These are phyloP conservation scores for Miniopterus natalensis DNA, from an alignment of 2,113 vertebrate genomes.

Conservation along the genomic window DNA sequence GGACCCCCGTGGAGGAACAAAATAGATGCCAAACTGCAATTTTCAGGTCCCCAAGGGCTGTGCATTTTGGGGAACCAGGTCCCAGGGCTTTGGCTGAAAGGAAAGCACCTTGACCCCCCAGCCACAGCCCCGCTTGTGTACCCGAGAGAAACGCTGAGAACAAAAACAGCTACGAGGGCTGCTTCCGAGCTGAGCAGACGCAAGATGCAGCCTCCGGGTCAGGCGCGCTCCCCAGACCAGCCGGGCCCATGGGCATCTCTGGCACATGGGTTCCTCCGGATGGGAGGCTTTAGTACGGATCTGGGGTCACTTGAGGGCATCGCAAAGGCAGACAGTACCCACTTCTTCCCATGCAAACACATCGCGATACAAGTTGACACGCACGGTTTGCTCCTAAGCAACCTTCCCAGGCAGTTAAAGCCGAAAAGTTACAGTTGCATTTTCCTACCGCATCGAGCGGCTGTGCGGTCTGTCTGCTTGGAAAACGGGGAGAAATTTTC, in stretches of 20 bases:
- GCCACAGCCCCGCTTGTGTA: not conserved
- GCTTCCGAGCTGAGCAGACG: not conserved
- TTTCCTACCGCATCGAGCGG: not conserved
- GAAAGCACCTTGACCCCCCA: not conserved
- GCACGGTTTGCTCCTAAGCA: not conserved
- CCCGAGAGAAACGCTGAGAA: too few relatives aligned
- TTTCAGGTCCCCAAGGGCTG: not conserved
- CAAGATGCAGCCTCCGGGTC: not conserved
- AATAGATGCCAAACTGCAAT: slow-evolving; percentile 30
- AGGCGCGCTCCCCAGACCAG: not conserved
- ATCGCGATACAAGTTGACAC: not conserved
- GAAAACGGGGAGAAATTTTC: not conserved
- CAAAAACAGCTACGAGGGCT: too few relatives aligned
- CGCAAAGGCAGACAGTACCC: not conserved
- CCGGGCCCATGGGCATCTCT: not conserved
- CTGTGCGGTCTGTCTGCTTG: not conserved
- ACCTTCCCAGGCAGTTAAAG: not conserved
- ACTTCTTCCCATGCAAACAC: slow-evolving; percentile 21
- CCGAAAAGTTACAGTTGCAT: slow-evolving; percentile 52
- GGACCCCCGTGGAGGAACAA: slow-evolving; percentile 41
- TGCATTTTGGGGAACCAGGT: not conserved
- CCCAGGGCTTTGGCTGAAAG: not conserved
- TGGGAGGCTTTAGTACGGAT: not conserved
- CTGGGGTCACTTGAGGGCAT: slow-evolving; percentile 50
- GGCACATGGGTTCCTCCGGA: not conserved